Base-by-base conservation (phyloP, 2,888 invertebrate species). In the Boloria selene region DNA sequence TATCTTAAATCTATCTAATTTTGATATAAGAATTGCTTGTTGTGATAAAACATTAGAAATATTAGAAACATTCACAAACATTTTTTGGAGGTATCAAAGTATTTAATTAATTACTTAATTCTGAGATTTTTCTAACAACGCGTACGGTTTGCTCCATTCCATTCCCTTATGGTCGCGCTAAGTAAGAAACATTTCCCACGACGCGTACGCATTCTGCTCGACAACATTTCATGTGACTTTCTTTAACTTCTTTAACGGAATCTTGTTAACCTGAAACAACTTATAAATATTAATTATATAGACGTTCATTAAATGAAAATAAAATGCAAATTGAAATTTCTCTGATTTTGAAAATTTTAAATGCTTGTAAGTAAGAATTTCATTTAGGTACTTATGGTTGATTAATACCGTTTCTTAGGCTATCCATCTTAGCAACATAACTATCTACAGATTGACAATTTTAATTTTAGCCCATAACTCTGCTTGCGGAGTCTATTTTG, bases 131-230 rank as follows among this genome's bases (percentile, higher is more conserved):
- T 45, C 56, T 6, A 45, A 56, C 45, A 22, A 56, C 44, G 16
- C 10, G 22, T 22, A 13, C 22, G 10, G 45, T 26, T 45, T 18
- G 16, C 26, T 5, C 16, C 47, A 18, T 49, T 38, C 49, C 17
- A 59, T 47, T 38, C 38, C 14, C n/a, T 49, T 49, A 47, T 38
- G 17, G 4, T 38, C 49, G 59, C 26, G 38, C 47, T 59, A 49
- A 59, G 31, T 59, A 59, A 49, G 45, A 49, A 49, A 59, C 49
- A 47, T 49, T 59, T 59, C 59, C 17, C 59, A 49, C 59, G 31
- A 59, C 31, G 17, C 47, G 17, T 38, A 59, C 31, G 13, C 22
- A 31, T 31, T 58, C 59, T 49, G 31, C 59, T 49, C 31, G 59
- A 59, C 38, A 16, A 49, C 59, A 59, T 49, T 49, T 59, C 18